Percentiles rank a stretch among this genome's conserved stretches.
phyloP scores from a whole-genome alignment of 2,888 invertebrate species.

The Torymus auratus region DNA sequence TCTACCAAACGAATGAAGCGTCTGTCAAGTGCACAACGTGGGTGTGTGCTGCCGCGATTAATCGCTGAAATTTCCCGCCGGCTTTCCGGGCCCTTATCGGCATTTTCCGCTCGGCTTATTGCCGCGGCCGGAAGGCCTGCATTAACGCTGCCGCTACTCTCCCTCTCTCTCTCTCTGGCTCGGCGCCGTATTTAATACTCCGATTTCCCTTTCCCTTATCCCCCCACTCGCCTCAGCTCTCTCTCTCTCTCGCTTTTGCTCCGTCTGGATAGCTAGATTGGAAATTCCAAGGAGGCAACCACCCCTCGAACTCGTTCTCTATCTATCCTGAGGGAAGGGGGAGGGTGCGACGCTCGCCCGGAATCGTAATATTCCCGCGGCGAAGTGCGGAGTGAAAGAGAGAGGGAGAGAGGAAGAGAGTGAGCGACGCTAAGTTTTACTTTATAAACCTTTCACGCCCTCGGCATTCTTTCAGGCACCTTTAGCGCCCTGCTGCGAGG shows the following conservation, averaged over 20 bases:
- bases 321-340: background rate
- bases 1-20: background rate
- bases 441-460: conserved; percentile 53
- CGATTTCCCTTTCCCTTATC: conserved; percentile 27
- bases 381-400: conserved; percentile 46
- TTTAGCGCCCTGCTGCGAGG: background rate
- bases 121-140: conserved; percentile 21
- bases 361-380: conserved; percentile 55
- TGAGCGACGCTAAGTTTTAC: conserved; percentile 20
- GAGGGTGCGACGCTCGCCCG: conserved; percentile 25
- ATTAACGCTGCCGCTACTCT: conserved; percentile 11
- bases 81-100: conserved; percentile 38
- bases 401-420: background rate
- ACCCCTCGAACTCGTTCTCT: background rate
- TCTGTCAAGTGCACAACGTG: background rate
- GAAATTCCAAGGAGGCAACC: conserved; percentile 49
- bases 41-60: conserved; percentile 11
- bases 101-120: conserved; percentile 45
- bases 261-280: conserved; percentile 50
- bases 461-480: conserved; percentile 25
- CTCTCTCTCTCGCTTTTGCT: conserved; percentile 16
- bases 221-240: background rate
- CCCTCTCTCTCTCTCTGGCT: conserved; percentile 7
- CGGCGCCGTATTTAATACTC: conserved; percentile 41
- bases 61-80: conserved; percentile 33